Conservation (phyloP, 2,797 vertebrate species). For the Atherinosoma microstoma region DNA sequence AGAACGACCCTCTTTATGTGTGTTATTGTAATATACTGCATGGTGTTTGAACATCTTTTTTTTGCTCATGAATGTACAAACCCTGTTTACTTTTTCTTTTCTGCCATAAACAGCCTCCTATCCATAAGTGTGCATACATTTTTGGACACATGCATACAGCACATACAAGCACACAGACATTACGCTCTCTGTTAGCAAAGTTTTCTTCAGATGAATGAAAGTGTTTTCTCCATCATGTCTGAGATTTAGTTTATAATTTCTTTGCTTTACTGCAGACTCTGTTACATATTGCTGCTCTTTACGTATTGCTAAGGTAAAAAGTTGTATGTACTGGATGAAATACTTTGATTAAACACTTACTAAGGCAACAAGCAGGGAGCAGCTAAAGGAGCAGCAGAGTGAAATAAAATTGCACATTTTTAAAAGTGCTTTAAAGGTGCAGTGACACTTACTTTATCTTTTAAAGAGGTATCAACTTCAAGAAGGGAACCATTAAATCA, state of each 20-base stretch:
- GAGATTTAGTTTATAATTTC: slow-evolving; percentile 17
- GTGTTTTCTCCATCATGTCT: slow-evolving; percentile 23
- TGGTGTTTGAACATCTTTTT: slow-evolving; percentile 63
- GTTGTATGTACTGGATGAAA: background rate
- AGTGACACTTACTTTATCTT: background rate
- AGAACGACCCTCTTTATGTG: slow-evolving; percentile 61
- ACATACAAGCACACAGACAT: background rate
- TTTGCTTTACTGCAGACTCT: background rate
- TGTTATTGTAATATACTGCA: slow-evolving; percentile 50
- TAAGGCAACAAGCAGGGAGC: background rate
- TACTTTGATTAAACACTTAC: background rate
- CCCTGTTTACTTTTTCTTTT: slow-evolving; percentile 43
- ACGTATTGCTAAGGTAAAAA: background rate
- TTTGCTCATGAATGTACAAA: slow-evolving; percentile 39
- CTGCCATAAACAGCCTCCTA: slow-evolving; percentile 24
- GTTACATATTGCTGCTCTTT: background rate
- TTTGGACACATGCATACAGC: background rate
- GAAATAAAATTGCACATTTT: background rate
- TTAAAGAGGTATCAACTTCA: background rate
- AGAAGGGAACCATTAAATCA: background rate
- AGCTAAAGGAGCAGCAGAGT: background rate
- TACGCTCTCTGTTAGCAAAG: background rate
- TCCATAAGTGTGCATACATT: slow-evolving; percentile 1
- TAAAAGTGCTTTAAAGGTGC: background rate
- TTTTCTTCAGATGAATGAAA: slow-evolving; percentile 27